Evolutionary conservation across 2,888 invertebrate genomes (phyloP), one percentile per base, ranked within the genome.

Genomic region (Hypolimnas misippus): DNA sequence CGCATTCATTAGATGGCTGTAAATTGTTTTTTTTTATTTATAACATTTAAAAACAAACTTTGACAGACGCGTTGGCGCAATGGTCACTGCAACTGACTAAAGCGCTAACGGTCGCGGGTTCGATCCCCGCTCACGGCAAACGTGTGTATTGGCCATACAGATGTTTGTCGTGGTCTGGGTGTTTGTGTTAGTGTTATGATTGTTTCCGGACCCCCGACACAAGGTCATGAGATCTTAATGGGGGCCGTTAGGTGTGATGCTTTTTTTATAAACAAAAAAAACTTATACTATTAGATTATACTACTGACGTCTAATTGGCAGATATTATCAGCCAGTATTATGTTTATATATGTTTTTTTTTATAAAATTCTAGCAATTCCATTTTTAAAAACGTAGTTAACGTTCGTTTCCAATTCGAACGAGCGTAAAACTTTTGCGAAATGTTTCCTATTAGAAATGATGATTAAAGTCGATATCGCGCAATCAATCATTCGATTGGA

Each of bases 401-500:
- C 4, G n/a, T 29, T 14, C 49, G n/a, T 14, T 49, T 29, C 8
- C 42, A 52, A 63, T 59, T 63, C 46, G 62, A 63, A 59, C 42
- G 25, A 25, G 25, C 25, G 25, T 25, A 25, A 25, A 25, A 25
- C 25, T n/a, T n/a, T n/a, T 49, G 62, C 59, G 62, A 63, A 63
- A 62, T 65, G 40, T 55, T 61, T 42, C 54, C 66, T 62, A 63
- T 66, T 67, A 62, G 58, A 61, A 65, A 69, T 70, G 63, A 63
- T 65, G 62, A 61, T 63, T 66, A 63, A 65, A 65, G 33, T 56
- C 56, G 62, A 66, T 66, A 66, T 63, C 59, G 63, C 63, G 67
- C 67, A 68, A 74, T 74, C 69, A 71, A 73, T 74, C 72, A 72
- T 68, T 69, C 67, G 69, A 73, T 70, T 67, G 69, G 67, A 71